These are phyloP conservation scores for Parnassius apollo DNA, from an alignment of 2,888 invertebrate genomes.

Conservation along the genomic window DNA sequence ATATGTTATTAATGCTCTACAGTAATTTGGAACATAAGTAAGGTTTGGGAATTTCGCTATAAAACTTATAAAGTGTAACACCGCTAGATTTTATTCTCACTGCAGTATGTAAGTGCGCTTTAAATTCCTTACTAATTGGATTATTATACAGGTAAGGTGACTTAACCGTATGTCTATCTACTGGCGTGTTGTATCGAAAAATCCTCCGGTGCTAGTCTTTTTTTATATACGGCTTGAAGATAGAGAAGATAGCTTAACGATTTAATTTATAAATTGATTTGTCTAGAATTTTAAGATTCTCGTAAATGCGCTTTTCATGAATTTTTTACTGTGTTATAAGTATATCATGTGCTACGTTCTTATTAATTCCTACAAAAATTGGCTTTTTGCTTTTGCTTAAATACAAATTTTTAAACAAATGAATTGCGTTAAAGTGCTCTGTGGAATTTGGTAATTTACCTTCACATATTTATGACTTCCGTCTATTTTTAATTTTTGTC, in stretches of 20 bases:
- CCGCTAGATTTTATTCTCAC: slow-evolving; percentile 39
- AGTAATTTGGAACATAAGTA: too few species aligned
- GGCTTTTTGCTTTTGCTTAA: too few species aligned
- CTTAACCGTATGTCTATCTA: slow-evolving; percentile 40
- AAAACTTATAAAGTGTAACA: slow-evolving; percentile 4
- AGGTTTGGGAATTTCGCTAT: not conserved
- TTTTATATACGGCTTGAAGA: slow-evolving; percentile 41
- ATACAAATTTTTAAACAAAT: too few species aligned
- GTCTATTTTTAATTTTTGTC: too few species aligned
- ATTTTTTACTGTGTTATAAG: too few species aligned
- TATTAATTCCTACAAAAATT: too few species aligned
- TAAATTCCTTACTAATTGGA: slow-evolving; percentile 60
- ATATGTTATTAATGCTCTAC: too few species aligned
- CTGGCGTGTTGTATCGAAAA: slow-evolving; percentile 29
- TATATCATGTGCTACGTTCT: too few species aligned
- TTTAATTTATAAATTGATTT: slow-evolving; percentile 17
- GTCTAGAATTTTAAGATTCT: slow-evolving; percentile 11
- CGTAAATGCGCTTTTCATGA: too few species aligned
- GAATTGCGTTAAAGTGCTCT: too few species aligned
- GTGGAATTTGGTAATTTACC: too few species aligned
- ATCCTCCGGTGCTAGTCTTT: slow-evolving; percentile 40
- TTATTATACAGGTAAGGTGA: slow-evolving; percentile 54
- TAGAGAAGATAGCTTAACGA: slow-evolving; percentile 41
- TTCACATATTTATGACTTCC: too few species aligned
- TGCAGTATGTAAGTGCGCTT: slow-evolving; percentile 46